A percentile compares a stretch with the other conserved stretches of the same genome.
Evolutionary conservation across 1,140 invertebrate species (phyloP).

Genomic region (Aleiodes sp.): DNA sequence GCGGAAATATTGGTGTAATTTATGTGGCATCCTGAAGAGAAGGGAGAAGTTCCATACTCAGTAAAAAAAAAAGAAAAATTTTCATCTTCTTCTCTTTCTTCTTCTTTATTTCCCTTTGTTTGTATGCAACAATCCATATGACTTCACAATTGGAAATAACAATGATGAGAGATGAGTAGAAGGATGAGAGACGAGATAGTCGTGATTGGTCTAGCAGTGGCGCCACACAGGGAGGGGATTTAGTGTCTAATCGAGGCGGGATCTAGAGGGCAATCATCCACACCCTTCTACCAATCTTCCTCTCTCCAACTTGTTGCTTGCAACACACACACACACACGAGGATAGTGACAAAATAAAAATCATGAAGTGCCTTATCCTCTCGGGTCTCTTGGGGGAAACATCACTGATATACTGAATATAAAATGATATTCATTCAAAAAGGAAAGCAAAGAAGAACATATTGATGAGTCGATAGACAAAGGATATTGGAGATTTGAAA

Average conservation of each 20-base stretch:
- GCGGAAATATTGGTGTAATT: slow-evolving; percentile 66
- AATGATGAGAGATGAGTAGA: not conserved
- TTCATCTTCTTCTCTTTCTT: too few relatives aligned
- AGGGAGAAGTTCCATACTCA: slow-evolving; percentile 31
- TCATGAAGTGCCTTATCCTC: not conserved
- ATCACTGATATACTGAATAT: not conserved
- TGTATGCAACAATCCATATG: not conserved
- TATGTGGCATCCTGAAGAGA: slow-evolving; percentile 59
- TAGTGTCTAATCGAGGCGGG: slow-evolving; percentile 20
- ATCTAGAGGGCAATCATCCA: slow-evolving; percentile 19
- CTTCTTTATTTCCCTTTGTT: not conserved
- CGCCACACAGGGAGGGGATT: slow-evolving; percentile 15
- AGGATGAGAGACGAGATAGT: slow-evolving; percentile 8
- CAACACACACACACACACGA: not conserved
- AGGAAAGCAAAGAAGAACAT: not conserved
- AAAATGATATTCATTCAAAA: slow-evolving; percentile 7
- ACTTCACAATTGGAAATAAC: not conserved
- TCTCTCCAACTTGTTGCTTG: not conserved
- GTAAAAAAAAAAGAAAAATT: not conserved
- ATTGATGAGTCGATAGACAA: slow-evolving; percentile 12
- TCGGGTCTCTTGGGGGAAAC: not conserved
- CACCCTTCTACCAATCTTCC: slow-evolving; percentile 16
- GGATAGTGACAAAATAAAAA: too few relatives aligned
- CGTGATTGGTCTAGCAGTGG: slow-evolving; percentile 7
- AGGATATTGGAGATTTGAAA: not conserved